A percentile compares a stretch with the other conserved stretches of the same genome.
phyloP scores from a whole-genome alignment of 2,113 vertebrate species.

The Platanista minor region DNA sequence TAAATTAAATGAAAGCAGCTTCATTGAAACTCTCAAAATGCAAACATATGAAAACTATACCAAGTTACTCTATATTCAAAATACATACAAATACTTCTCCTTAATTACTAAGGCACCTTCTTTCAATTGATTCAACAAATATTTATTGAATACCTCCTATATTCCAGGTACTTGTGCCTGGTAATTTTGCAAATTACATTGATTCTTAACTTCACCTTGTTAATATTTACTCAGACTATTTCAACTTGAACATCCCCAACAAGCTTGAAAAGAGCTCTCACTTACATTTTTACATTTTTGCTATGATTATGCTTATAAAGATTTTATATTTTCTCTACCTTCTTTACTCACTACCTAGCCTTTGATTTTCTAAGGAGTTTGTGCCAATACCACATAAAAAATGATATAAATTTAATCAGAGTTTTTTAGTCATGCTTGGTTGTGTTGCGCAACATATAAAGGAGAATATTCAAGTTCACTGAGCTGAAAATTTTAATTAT shows the following conservation, averaged over 20 bases:
- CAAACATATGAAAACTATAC: neutral
- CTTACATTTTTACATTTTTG: neutral
- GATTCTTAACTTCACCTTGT: neutral
- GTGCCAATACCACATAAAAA: neutral
- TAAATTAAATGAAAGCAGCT: slow-evolving; percentile 48
- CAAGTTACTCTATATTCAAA: neutral
- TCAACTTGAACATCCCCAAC: neutral
- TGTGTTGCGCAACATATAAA: neutral
- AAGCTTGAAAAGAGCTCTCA: neutral
- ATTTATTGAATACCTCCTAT: neutral
- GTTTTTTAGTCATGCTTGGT: neutral
- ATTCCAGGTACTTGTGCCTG: neutral
- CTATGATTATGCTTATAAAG: neutral
- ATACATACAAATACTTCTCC: neutral
- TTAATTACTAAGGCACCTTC: neutral
- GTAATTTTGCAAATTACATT: neutral
- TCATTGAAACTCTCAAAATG: slow-evolving; percentile 22
- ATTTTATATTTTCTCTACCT: neutral
- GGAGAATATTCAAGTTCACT: neutral
- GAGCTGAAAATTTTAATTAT: neutral
- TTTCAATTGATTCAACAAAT: neutral
- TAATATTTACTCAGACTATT: neutral
- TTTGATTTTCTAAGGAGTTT: neutral
- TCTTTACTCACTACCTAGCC: neutral
- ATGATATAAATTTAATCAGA: neutral